Conservation (phyloP, 2,113 vertebrate genomes). For the Psilopsiagon aymara region DNA sequence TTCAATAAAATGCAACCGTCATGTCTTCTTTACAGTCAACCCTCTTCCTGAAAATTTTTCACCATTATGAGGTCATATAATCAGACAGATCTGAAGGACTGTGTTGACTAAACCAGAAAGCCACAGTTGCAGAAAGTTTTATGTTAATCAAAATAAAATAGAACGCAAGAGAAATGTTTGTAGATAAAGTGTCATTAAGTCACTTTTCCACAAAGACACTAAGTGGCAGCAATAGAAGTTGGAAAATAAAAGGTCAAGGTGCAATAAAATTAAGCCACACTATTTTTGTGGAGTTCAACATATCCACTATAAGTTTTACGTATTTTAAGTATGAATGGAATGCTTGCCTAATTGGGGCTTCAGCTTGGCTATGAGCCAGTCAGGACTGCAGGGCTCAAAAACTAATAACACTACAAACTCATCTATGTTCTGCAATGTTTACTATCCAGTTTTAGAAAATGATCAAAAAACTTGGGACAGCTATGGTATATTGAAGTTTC, state of each 20-base stretch:
- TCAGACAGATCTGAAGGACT: not conserved
- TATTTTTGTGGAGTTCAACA: conserved; percentile 32
- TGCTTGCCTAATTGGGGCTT: conserved; percentile 55
- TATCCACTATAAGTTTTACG: conserved; percentile 35
- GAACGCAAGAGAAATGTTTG: conserved; percentile 37
- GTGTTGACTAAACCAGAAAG: not conserved
- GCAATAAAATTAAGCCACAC: conserved; percentile 33
- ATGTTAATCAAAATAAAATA: conserved; percentile 19
- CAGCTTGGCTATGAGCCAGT: conserved; percentile 32
- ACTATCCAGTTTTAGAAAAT: conserved; percentile 6
- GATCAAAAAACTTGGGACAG: not conserved
- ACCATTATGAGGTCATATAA: not conserved
- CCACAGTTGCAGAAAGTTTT: not conserved
- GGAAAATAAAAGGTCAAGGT: conserved; percentile 38
- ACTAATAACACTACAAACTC: conserved; percentile 3
- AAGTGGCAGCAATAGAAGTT: conserved; percentile 21
- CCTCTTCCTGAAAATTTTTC: not conserved
- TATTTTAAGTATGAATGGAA: conserved; percentile 65
- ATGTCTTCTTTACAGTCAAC: not conserved
- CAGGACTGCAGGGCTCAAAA: conserved; percentile 19
- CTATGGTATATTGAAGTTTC: not conserved
- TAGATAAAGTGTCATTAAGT: conserved; percentile 38
- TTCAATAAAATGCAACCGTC: not conserved
- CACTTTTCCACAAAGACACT: not conserved
- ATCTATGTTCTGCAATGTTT: conserved; percentile 14